Base-by-base conservation (phyloP, 2,113 vertebrate species). In the Lamprologus lemairii region DNA sequence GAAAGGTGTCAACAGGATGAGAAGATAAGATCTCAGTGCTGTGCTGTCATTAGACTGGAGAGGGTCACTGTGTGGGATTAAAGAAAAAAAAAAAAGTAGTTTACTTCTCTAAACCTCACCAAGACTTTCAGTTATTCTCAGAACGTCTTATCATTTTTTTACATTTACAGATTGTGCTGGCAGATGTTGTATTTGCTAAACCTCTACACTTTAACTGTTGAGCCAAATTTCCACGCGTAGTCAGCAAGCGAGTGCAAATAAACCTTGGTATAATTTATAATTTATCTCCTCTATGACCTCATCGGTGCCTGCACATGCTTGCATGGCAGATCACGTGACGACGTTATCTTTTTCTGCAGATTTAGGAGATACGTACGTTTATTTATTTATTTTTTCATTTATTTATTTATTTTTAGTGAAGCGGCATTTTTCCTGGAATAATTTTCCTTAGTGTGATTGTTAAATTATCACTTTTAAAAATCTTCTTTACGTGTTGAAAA, bases 1-100 rank as follows among this genome's bases (percentile, higher is more conserved):
- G 26, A 89, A 86, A 85, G 57, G 87, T 92, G 91, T 91, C 82
- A 91, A 92, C 91, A 90, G 93, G 88, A 93, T 92, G 86, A 51
- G 21, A 26, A 53, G 92, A 92, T 89, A 82, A 60, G 14, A 89
- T 93, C 89, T n/a, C 4, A 11, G 28, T 13, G 21, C 14, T 21
- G 53, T 45, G 58, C 47, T 73, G 68, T 13, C 42, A 16, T 6
- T 37, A 79, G n/a, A 9, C 82, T 68, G 63, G 45, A 71, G 58
- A 12, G 3, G 28, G 26, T 17, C 28, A 49, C 9, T 78, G 42
- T 31, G 23, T n/a, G 16, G 71, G 42, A 23, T 49, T 8, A 49
- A 78, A 28, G 16, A 2, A 14, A 2, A 37, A 9, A 7, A 19
- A 80, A 57, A 37, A 19, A 42, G 7, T 10, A 4, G 19, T 19